A percentile compares a stretch with the other conserved stretches of the same genome.
Conservation (phyloP, 2,797 vertebrate species). For the Spinibarbus caldwelli region DNA sequence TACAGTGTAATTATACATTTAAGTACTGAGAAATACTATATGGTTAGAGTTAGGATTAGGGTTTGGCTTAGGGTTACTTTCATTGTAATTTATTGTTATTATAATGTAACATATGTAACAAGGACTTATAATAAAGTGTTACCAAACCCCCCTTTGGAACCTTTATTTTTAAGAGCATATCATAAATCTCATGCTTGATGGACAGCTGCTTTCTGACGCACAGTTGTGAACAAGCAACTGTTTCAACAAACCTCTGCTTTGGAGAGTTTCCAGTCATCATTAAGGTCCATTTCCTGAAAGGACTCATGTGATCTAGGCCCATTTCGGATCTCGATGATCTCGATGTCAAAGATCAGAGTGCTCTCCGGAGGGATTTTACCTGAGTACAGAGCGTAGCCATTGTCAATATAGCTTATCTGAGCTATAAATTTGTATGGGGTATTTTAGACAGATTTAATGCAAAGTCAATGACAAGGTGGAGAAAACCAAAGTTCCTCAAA, state of each 20-base stretch:
- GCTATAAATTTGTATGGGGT: neutral
- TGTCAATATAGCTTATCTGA: neutral
- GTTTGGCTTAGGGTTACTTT: no score
- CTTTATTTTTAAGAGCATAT: neutral
- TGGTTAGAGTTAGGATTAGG: no score
- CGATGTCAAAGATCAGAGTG: slow-evolving; percentile 91
- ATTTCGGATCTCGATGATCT: slow-evolving; percentile 92
- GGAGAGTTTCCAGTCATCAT: slow-evolving; percentile 97
- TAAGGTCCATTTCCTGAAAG: slow-evolving; percentile 98
- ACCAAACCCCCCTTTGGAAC: neutral
- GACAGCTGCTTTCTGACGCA: neutral
- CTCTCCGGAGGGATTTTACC: slow-evolving; percentile 93
- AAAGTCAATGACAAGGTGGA: neutral
- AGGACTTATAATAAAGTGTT: no score
- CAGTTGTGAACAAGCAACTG: neutral
- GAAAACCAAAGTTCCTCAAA: neutral
- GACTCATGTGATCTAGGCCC: slow-evolving; percentile 95
- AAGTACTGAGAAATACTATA: no score
- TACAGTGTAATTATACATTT: no score
- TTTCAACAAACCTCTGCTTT: slow-evolving; percentile 83
- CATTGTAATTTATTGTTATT: no score
- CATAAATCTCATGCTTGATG: neutral
- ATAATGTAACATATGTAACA: no score
- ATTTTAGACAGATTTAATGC: neutral
- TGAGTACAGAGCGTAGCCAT: slow-evolving; percentile 63